Base-by-base conservation (phyloP, 2,113 vertebrate genomes). In the Crotalus viridis region DNA sequence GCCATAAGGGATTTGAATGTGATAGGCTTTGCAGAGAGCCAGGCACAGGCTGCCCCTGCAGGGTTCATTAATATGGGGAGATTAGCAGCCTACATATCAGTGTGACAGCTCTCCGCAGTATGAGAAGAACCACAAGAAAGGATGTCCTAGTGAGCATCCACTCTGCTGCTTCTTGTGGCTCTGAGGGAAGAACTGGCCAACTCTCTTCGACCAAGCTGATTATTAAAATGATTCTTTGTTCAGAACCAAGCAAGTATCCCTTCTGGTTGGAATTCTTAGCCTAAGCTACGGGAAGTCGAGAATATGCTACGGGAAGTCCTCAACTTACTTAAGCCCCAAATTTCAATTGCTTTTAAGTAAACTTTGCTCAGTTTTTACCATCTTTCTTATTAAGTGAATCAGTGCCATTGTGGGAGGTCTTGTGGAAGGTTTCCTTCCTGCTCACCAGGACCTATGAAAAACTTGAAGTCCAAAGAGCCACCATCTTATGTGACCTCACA, bases 21-120 rank as follows among this genome's bases (percentile, higher is more conserved):
- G 97, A 96, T 0, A 89, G 95, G 96, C 91, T 97, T 54, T 95
- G 94, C 93, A 94, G 93, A 92, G 96, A 56, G 15, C 96, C 96
- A 96, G 95, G 96, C 91, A 13, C 93, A 0, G 94, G 93, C 69
- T 2, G 94, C 2, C 86, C 69, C 69, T 0, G 88, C 0, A 17
- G 1, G 89, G 54, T 51, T 55, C 54, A 12, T 22, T 0, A 0
- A 46, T 33, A 87, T 13, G 39, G 69, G 57, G 87, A 91, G 92
- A 90, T 69, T 88, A 69, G 55, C 46, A 64, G 48, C 52, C 85
- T 17, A 28, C 48, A 46, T 87, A 55, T 51, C 48, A 51, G 87
- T 3, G 1, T 5, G 87, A 24, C 54, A 59, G 90, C 85, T 69
- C 22, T 87, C 19, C 24, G 89, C 48, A 21, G 55, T 52, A 24